phyloP scores from a whole-genome alignment of 2,888 invertebrate genomes.

The Pherbina coryleti region DNA sequence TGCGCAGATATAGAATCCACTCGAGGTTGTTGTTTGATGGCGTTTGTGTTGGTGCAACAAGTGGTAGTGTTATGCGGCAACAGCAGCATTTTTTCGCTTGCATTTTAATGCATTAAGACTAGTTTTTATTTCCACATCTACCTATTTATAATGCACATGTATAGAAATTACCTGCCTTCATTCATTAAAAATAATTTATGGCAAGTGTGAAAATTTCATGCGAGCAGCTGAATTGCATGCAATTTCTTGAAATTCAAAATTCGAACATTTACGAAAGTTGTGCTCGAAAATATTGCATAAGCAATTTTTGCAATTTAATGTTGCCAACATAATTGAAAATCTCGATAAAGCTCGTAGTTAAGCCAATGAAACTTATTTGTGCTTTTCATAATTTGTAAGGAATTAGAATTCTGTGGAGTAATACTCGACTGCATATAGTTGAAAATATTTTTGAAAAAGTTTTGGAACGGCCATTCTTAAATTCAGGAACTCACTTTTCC shows the following conservation, averaged over 20 bases:
- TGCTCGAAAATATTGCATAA: not conserved
- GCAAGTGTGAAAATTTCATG: constrained; percentile 35
- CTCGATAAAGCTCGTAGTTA: not conserved
- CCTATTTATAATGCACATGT: constrained; percentile 23
- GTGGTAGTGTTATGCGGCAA: not conserved
- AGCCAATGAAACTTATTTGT: not conserved
- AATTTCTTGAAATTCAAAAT: not conserved
- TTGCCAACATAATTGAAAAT: not conserved
- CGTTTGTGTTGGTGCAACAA: constrained; percentile 15
- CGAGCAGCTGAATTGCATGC: constrained; percentile 17
- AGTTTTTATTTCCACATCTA: constrained; percentile 16
- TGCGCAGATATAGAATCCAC: not conserved
- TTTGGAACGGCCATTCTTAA: no score
- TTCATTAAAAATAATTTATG: constrained; percentile 37
- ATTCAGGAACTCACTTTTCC: no score
- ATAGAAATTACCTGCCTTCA: constrained; percentile 30
- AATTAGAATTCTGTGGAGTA: no score
- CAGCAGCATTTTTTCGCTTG: not conserved
- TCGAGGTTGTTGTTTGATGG: no score
- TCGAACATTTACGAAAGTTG: not conserved
- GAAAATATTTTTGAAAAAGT: no score
- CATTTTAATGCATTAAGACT: not conserved
- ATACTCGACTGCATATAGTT: no score
- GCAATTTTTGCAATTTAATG: not conserved
- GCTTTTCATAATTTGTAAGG: not conserved